Percentiles rank a stretch among this genome's conserved stretches.
phyloP scores from a whole-genome alignment of 2,113 vertebrate genomes.

The Epinephelus moara region DNA sequence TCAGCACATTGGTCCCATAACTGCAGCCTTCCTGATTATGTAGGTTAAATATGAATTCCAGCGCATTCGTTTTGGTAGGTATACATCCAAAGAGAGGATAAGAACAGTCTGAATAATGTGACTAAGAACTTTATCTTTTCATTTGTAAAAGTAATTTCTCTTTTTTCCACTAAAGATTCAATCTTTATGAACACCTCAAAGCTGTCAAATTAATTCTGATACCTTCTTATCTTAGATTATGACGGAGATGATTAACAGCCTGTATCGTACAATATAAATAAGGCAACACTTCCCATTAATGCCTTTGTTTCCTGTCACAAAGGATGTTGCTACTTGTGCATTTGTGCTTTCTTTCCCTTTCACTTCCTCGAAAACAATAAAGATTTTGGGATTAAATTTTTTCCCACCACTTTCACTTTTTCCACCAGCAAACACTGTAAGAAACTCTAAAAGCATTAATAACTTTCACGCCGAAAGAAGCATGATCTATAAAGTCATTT shows the following conservation, averaged over 20 bases:
- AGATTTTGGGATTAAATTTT: background rate
- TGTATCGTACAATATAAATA: background rate
- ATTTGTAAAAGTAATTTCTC: background rate
- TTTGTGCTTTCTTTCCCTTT: background rate
- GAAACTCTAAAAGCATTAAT: slow-evolving; percentile 19
- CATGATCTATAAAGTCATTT: slow-evolving; percentile 35
- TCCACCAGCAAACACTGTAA: slow-evolving; percentile 7
- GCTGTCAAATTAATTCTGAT: slow-evolving; percentile 18
- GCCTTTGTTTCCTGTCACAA: background rate
- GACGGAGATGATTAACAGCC: background rate
- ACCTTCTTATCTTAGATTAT: slow-evolving; percentile 10
- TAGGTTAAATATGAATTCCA: no score
- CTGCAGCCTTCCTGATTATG: no score
- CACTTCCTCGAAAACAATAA: background rate
- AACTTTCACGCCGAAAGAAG: background rate
- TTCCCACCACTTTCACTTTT: background rate
- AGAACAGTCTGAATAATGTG: background rate
- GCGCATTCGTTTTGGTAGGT: no score
- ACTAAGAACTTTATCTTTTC: background rate
- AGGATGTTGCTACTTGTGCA: background rate
- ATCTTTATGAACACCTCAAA: background rate
- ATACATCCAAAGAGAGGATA: no score
- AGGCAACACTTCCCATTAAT: background rate
- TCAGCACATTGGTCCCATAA: no score
- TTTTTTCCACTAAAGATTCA: background rate